A percentile compares a stretch with the other conserved stretches of the same genome.
Conservation (phyloP, 2,888 invertebrate species). For the Rhagium mordax region DNA sequence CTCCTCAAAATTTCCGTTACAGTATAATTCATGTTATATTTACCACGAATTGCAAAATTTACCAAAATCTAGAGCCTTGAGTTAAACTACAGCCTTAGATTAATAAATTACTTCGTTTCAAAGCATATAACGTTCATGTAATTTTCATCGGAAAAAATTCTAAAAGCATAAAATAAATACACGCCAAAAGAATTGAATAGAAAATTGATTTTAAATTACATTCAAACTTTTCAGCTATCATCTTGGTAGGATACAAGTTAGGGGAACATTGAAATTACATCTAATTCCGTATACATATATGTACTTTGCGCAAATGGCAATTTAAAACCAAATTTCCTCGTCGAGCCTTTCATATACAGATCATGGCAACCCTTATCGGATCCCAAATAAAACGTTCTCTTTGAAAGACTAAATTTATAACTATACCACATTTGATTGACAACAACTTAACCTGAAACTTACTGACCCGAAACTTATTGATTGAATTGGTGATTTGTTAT, state of each 20-base stretch:
- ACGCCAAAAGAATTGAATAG: not conserved
- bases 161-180: not conserved
- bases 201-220: not conserved
- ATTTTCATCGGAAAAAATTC: no score
- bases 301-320: not conserved
- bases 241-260: not conserved
- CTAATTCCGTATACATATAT: not conserved
- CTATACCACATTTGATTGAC: not conserved
- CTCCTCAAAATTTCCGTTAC: no score
- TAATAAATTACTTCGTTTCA: no score
- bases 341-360: not conserved
- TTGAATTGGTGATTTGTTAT: not conserved
- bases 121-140: no score
- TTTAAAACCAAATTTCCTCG: conserved; percentile 1
- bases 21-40: no score
- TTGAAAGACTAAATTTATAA: not conserved
- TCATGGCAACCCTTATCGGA: not conserved
- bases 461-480: not conserved
- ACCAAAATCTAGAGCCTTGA: no score
- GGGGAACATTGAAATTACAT: not conserved
- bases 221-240: not conserved
- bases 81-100: no score
- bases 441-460: not conserved
- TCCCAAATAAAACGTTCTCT: not conserved
- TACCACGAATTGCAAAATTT: no score